These are phyloP conservation scores for Bagarius yarrelli DNA, from an alignment of 2,113 vertebrate species.

Conservation along the genomic window DNA sequence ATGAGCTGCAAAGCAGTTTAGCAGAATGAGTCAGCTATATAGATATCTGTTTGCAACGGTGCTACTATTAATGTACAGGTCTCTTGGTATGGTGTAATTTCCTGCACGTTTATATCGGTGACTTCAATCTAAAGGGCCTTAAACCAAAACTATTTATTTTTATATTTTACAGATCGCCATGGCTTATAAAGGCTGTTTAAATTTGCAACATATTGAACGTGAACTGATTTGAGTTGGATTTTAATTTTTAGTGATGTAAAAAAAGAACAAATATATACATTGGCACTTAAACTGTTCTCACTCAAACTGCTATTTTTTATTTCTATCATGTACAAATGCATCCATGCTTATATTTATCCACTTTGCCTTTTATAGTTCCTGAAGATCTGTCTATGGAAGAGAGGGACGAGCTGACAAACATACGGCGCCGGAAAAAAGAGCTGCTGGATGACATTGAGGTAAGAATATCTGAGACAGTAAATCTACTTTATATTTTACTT, in stretches of 20 bases:
- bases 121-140: conserved; percentile 49
- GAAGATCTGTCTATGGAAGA: conserved; percentile 91
- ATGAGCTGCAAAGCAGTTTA: conserved; percentile 71
- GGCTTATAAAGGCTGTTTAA: conserved; percentile 39
- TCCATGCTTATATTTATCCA: conserved; percentile 35
- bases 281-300: conserved; percentile 3
- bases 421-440: conserved; percentile 93
- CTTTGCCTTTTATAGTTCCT: conserved; percentile 76
- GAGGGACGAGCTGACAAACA: conserved; percentile 90
- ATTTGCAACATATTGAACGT: not conserved
- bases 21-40: conserved; percentile 61
- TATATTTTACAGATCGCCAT: conserved; percentile 54
- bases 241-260: not conserved
- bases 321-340: conserved; percentile 10
- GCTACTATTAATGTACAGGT: not conserved
- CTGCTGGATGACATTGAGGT: conserved; percentile 98
- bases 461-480: conserved; percentile 50
- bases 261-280: not conserved
- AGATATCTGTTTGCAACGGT: conserved; percentile 41
- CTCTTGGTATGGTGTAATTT: conserved; percentile 1
- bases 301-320: conserved; percentile 31
- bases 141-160: conserved; percentile 58
- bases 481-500: not conserved
- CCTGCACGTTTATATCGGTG: not conserved
- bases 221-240: not conserved